Conservation (phyloP, 2,113 vertebrate genomes). For the Holacanthus passer region DNA sequence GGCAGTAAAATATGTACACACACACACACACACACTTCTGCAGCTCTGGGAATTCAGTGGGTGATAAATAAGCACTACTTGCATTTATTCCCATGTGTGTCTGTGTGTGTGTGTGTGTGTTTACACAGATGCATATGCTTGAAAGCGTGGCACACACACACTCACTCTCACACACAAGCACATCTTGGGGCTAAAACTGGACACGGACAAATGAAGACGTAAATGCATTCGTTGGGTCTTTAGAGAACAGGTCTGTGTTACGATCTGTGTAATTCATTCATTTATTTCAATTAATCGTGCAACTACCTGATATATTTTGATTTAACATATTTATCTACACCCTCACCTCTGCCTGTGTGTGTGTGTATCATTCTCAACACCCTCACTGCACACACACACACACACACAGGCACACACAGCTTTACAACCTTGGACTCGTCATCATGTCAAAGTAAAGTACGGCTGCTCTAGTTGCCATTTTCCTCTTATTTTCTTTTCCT, state of each 20-base stretch:
- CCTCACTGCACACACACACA: neutral
- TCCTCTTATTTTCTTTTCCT: neutral
- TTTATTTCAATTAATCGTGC: neutral
- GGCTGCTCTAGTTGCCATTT: neutral
- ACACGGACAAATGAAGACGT: neutral
- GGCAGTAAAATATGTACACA: slow-evolving; percentile 38
- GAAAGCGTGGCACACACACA: neutral
- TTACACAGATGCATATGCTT: slow-evolving; percentile 15
- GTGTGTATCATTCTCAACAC: slow-evolving; percentile 1
- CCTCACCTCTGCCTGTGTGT: neutral
- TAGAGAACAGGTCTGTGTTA: neutral
- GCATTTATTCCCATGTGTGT: slow-evolving; percentile 30
- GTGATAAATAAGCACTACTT: slow-evolving; percentile 43
- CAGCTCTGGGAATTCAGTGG: slow-evolving; percentile 30
- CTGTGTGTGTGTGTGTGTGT: slow-evolving; percentile 6
- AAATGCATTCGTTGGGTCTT: neutral
- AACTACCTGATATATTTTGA: neutral
- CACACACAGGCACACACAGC: neutral
- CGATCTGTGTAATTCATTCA: neutral
- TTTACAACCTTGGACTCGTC: slow-evolving; percentile 7
- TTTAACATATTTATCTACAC: too few species aligned
- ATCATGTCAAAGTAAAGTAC: neutral
- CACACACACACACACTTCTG: neutral
- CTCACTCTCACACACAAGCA: neutral
- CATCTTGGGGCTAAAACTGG: neutral